Conservation (phyloP, 2,888 invertebrate genomes). For the Xanthorhoe spadicearia region DNA sequence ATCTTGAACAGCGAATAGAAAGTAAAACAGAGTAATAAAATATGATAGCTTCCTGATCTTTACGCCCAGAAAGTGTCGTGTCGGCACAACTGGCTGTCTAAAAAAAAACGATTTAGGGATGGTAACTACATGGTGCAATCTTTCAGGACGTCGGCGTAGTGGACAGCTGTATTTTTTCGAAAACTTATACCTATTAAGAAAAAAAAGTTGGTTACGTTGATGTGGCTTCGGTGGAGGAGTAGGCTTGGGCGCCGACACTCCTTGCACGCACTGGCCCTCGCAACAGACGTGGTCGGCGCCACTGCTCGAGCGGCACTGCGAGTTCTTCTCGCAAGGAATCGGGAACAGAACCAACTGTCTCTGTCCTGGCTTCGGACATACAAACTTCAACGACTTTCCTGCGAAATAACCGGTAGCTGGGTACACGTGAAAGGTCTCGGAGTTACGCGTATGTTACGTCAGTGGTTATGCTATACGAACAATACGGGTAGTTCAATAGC, state of each 20-base stretch:
- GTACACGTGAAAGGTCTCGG: slow-evolving; percentile 47
- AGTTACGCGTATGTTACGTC: slow-evolving; percentile 56
- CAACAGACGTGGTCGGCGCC: slow-evolving; percentile 80
- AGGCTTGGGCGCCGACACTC: slow-evolving; percentile 85
- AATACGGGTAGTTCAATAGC: slow-evolving; percentile 57
- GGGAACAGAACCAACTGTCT: slow-evolving; percentile 72
- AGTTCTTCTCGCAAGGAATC: slow-evolving; percentile 76
- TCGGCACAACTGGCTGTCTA: background rate
- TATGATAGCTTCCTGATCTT: slow-evolving; percentile 12
- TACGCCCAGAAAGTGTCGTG: slow-evolving; percentile 4
- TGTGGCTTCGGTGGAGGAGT: slow-evolving; percentile 68
- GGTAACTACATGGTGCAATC: no score
- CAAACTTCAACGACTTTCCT: slow-evolving; percentile 72
- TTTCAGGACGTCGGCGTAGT: no score
- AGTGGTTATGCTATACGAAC: slow-evolving; percentile 58
- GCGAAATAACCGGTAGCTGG: slow-evolving; percentile 54
- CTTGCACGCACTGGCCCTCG: slow-evolving; percentile 84
- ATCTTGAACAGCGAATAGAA: slow-evolving; percentile 15
- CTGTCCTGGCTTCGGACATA: slow-evolving; percentile 73
- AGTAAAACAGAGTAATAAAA: slow-evolving; percentile 8
- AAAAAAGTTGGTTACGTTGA: slow-evolving; percentile 61
- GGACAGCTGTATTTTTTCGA: no score
- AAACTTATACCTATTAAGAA: no score
- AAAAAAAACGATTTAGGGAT: no score
- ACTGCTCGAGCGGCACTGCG: slow-evolving; percentile 73